Evolutionary conservation across 2,113 vertebrate genomes (phyloP), one percentile per base, ranked within the genome.

Genomic region (Etia nguti): DNA sequence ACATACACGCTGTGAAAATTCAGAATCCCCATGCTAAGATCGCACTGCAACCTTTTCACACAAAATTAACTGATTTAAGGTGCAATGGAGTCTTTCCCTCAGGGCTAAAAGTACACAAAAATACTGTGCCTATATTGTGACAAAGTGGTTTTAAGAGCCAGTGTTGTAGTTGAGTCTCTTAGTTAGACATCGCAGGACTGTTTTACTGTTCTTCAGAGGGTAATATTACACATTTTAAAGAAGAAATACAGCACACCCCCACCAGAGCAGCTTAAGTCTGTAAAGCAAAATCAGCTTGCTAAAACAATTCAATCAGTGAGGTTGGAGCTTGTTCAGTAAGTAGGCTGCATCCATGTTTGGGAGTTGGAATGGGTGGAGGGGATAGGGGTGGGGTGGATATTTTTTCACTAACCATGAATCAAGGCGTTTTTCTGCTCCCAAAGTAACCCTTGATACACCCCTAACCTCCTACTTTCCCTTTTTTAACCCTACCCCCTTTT

Each of bases 341-440:
- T 90, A 24, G 79, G 22, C 20, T 77, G 50, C 81, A 79, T 82
- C 70, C 29, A 12, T 86, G 56, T 57, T 86, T 88, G 62, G 68
- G 82, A 68, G 48, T n/a, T 83, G 52, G 80, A n/a, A 55, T 84
- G 6, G 24, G 29, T 10, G 26, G 10, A 36, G 29, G 24, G 22
- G n/a, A 20, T 7, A 38, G 77, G 85, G 83, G 57, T 29, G 36
- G 86, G 81, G 54, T 81, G 77, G 41, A 82, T 81, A 65, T 89
- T 84, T 81, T 82, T 43, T 50, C 80, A 85, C 85, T 82, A 80
- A 90, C 90, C 56, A 88, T 91, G 88, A 90, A 94, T 92, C 79
- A 43, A 83, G 80, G 68, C 11, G 2, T 56, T 88, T 85, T 92
- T 90, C 52, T 83, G 24, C 38, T 89, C 92, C 90, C 90, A 84